Evolutionary conservation across 1,140 invertebrate species (phyloP).

Genomic region (Zaprionus taronus): DNA sequence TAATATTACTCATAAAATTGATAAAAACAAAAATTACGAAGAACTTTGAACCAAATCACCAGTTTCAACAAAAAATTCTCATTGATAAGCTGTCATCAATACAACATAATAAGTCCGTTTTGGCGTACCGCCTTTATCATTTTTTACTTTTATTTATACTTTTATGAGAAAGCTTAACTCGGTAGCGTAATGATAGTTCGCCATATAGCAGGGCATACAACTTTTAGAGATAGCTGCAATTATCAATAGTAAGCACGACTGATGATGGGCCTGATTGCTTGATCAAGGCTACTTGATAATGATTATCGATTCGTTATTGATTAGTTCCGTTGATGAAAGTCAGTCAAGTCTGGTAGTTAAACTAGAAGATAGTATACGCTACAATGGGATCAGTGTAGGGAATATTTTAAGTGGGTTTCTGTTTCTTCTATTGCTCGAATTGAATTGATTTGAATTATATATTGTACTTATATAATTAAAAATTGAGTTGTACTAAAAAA

Average conservation of each 20-base stretch:
- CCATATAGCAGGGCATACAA: neutral
- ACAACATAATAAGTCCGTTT: neutral
- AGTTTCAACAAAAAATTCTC: constrained; percentile 17
- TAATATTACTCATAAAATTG: constrained; percentile 29
- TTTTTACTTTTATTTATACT: constrained; percentile 5
- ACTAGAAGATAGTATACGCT: neutral
- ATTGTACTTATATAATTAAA: neutral
- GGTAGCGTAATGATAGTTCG: constrained; percentile 5
- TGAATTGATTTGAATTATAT: too few species aligned
- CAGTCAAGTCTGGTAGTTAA: neutral
- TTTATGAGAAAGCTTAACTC: neutral
- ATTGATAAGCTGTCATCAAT: constrained; percentile 17
- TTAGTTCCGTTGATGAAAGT: constrained; percentile 1
- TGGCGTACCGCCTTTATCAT: constrained; percentile 21
- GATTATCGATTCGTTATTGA: constrained; percentile 21
- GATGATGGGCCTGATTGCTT: neutral
- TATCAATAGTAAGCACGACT: constrained; percentile 10
- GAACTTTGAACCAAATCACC: constrained; percentile 58
- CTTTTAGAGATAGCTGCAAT: constrained; percentile 12
- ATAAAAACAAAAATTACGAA: neutral
- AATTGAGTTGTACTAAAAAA: neutral
- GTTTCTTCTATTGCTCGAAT: too few species aligned
- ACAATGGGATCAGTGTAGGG: too few species aligned
- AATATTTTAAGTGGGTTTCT: too few species aligned
- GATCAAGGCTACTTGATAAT: constrained; percentile 20